Evolutionary conservation across 2,113 vertebrate species (phyloP), one percentile per base, ranked within the genome.

Genomic region (Dipodomys stephensi): DNA sequence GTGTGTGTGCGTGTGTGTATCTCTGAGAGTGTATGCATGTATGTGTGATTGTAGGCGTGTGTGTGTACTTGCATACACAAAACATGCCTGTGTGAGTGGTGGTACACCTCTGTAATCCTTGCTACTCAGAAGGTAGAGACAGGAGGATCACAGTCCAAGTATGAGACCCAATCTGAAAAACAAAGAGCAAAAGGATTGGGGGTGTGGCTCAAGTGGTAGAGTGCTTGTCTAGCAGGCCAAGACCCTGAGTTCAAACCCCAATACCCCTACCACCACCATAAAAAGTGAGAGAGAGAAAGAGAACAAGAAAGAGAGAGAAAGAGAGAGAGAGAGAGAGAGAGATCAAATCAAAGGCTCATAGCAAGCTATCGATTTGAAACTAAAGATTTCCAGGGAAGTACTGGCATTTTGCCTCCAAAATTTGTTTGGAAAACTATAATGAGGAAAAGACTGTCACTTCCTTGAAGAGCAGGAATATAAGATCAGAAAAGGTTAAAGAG

Each of bases 401-500:
- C 30, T 25, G 23, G 72, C 20, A 71, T 87, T 83, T 77, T 44
- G n/a, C 32, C 71, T 82, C 35, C 57, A 74, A 88, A 46, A 77
- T 35, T 39, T 83, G 46, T 44, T 25, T 80, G 72, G 71, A 85
- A 65, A 32, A 62, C n/a, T 7, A 12, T 49, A 67, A 60, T 67
- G 30, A 53, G 57, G 76, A 69, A 77, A 35, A 57, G 53, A 57
- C 12, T 27, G 44, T 78, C 82, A 84, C n/a, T 27, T 93, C 20
- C 77, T 79, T 78, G 25, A 88, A 95, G 88, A 60, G 32, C 30
- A 30, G 68, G 69, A 92, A 85, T 90, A n/a, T 28, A 44, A 67
- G 86, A 18, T 44, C 49, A 79, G 57, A 69, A 69, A 88, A 87
- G 84, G 46, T 8, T 10, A 62, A 79, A 53, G 15, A 30, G 46